A percentile compares a stretch with the other conserved stretches of the same genome.
Evolutionary conservation across 2,113 vertebrate species (phyloP).

Genomic region (Neotoma lepida): DNA sequence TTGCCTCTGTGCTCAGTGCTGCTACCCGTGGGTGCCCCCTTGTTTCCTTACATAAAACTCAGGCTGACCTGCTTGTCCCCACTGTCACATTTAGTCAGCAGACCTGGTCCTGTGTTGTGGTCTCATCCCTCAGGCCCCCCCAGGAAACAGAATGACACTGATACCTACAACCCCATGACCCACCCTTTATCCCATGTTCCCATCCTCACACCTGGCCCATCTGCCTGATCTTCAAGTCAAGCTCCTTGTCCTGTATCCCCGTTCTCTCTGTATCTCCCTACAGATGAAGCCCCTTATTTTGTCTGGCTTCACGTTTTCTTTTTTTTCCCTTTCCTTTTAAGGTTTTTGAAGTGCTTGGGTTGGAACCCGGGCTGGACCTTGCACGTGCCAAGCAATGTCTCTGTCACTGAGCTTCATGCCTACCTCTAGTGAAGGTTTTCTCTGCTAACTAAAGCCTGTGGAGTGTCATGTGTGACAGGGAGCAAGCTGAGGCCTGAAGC

Average conservation of each 20-base stretch:
- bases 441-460: not conserved
- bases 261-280: too few relatives aligned
- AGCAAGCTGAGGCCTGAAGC: not conserved
- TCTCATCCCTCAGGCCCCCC: not conserved
- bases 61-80: not conserved
- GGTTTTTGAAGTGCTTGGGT: not conserved
- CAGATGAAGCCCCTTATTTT: too few relatives aligned
- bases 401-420: not conserved
- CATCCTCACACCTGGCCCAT: not conserved
- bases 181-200: too few relatives aligned
- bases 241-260: not conserved
- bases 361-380: not conserved
- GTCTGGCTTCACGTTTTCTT: not conserved
- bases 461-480: too few relatives aligned
- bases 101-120: too few relatives aligned
- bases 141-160: not conserved
- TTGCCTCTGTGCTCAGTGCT: not conserved
- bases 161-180: rapidly evolving
- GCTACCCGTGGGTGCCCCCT: not conserved
- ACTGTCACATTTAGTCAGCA: not conserved
- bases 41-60: not conserved
- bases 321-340: not conserved
- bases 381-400: not conserved
- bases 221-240: not conserved
- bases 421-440: not conserved